Evolutionary conservation across 2,113 vertebrate genomes (phyloP).

Genomic region (Hyaena hyaena): DNA sequence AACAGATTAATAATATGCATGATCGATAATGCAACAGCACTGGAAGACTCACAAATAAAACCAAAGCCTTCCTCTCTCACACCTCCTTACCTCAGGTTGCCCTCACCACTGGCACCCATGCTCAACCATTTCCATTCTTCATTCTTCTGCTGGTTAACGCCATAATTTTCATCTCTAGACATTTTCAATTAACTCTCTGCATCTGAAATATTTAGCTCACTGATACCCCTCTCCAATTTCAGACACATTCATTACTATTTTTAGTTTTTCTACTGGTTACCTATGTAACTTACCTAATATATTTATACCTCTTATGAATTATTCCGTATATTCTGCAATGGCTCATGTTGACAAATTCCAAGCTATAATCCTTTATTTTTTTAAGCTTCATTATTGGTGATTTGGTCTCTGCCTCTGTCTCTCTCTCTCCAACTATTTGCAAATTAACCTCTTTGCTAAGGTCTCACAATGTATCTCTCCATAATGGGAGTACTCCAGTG

Average conservation of each 20-base stretch:
- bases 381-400: too few relatives aligned
- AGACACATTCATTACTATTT: background rate
- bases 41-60: background rate
- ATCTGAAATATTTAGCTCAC: slow-evolving; percentile 30
- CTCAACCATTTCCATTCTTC: background rate
- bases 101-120: background rate
- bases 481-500: background rate
- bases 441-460: background rate
- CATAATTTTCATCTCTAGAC: background rate
- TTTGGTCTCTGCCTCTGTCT: background rate
- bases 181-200: background rate
- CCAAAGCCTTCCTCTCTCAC: background rate
- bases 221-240: background rate
- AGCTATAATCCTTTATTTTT: background rate
- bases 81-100: background rate
- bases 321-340: background rate
- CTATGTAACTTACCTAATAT: background rate
- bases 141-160: background rate
- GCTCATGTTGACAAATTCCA: background rate
- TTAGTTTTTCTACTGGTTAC: background rate
- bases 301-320: background rate
- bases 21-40: background rate
- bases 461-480: background rate
- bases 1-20: background rate
- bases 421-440: background rate